Conservation (phyloP, 1,140 invertebrate genomes). For the Drosophila mauritiana region DNA sequence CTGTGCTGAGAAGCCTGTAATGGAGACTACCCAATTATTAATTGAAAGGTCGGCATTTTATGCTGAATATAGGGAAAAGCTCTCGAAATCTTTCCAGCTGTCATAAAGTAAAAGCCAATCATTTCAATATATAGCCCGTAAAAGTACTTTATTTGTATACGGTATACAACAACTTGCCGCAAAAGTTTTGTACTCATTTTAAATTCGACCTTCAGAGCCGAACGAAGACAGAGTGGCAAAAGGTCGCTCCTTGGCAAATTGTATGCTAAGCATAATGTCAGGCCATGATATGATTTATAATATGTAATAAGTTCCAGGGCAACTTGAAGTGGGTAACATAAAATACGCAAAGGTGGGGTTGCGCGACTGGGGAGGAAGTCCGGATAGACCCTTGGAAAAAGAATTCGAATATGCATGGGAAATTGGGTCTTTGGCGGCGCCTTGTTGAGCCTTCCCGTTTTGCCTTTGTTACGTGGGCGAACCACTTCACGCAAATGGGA, state of each 20-base stretch:
- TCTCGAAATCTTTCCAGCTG: not conserved
- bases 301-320: conserved; percentile 76
- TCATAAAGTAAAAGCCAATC: conserved; percentile 3
- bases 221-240: conserved; percentile 23
- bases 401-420: conserved; percentile 55
- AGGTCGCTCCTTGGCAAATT: conserved; percentile 67
- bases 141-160: not conserved
- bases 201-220: conserved; percentile 37
- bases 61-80: not conserved
- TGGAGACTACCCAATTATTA: not conserved
- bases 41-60: too few relatives aligned
- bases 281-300: conserved; percentile 80
- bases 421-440: conserved; percentile 41
- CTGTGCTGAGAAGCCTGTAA: too few relatives aligned
- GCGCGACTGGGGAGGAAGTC: not conserved
- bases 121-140: conserved; percentile 1
- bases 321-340: conserved; percentile 64
- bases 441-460: conserved; percentile 17
- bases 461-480: conserved; percentile 41
- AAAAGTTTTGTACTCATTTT: conserved; percentile 41
- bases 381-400: conserved; percentile 5
- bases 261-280: conserved; percentile 74
- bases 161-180: conserved; percentile 6
- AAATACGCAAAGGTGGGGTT: conserved; percentile 59
- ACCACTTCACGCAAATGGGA: conserved; percentile 33